Percentiles rank a stretch among this genome's conserved stretches.
These are phyloP conservation scores for Campylomormyrus numenius DNA, from an alignment of 2,113 vertebrate species.

Conservation along the genomic window DNA sequence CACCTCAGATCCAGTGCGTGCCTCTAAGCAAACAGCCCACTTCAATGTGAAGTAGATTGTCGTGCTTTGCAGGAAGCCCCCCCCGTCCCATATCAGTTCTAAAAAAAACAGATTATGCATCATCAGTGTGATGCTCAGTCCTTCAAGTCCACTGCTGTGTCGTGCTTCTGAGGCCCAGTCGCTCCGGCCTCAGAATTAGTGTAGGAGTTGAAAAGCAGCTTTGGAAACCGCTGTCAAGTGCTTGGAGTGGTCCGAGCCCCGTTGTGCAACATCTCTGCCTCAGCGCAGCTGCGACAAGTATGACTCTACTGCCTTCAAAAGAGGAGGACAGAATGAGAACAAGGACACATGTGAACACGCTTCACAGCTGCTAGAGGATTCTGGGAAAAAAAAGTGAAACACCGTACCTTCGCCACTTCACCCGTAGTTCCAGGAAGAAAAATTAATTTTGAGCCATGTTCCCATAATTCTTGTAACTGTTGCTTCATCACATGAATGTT, in stretches of 20 bases:
- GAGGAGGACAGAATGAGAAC: conserved; percentile 3
- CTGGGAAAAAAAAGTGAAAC: not conserved
- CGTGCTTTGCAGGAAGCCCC: conserved; percentile 43
- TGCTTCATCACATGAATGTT: conserved; percentile 77
- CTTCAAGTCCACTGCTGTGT: conserved; percentile 46
- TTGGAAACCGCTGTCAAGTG: conserved; percentile 15
- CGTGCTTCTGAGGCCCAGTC: conserved; percentile 42
- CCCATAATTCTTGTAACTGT: conserved; percentile 72
- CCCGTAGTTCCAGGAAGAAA: conserved; percentile 73
- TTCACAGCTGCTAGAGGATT: conserved; percentile 15
- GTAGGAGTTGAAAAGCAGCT: conserved; percentile 39
- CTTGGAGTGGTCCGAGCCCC: conserved; percentile 23
- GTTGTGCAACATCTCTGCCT: conserved; percentile 32
- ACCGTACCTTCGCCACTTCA: conserved; percentile 74
- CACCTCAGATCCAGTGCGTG: conserved; percentile 19
- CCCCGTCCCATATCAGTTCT: conserved; percentile 54
- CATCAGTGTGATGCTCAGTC: conserved; percentile 44
- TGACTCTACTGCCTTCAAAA: conserved; percentile 69
- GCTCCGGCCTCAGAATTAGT: conserved; percentile 27
- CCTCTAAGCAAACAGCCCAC: conserved; percentile 52
- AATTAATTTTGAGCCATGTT: conserved; percentile 66
- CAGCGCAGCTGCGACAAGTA: conserved; percentile 79
- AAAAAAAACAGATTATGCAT: conserved; percentile 35
- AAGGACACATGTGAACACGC: not conserved
- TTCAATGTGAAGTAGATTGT: conserved; percentile 71